phyloP scores from a whole-genome alignment of 2,797 vertebrate species.

The Falco novaeseelandiae region DNA sequence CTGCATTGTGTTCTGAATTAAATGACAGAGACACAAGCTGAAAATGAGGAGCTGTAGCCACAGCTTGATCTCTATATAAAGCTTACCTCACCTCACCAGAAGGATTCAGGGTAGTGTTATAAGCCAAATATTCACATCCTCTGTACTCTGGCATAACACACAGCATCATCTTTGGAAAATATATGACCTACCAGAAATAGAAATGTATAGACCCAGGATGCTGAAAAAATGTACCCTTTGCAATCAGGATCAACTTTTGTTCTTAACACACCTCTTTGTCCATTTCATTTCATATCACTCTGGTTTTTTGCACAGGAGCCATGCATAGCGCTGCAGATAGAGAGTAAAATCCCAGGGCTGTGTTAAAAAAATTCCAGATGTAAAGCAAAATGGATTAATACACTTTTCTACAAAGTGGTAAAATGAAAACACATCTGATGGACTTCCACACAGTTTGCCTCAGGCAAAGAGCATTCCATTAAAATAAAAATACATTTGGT shows the following conservation, averaged over 20 bases:
- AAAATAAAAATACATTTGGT: conserved; percentile 69
- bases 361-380: conserved; percentile 63
- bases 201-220: neutral
- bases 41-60: neutral
- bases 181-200: neutral
- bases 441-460: conserved; percentile 64
- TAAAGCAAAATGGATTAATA: conserved; percentile 66
- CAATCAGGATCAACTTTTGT: neutral
- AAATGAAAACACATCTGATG: conserved; percentile 71
- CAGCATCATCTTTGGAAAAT: neutral
- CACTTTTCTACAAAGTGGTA: conserved; percentile 65
- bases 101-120: neutral
- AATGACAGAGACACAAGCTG: neutral
- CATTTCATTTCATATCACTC: conserved; percentile 27
- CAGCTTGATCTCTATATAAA: neutral
- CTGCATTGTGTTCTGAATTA: neutral
- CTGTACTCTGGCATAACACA: neutral
- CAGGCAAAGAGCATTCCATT: conserved; percentile 70
- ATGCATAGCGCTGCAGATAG: neutral
- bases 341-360: conserved; percentile 33
- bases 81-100: neutral
- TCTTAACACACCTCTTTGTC: neutral
- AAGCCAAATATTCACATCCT: neutral
- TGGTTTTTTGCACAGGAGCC: conserved; percentile 39
- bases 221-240: neutral